Evolutionary conservation across 2,888 invertebrate genomes (phyloP).

Genomic region (Apeira syringaria): DNA sequence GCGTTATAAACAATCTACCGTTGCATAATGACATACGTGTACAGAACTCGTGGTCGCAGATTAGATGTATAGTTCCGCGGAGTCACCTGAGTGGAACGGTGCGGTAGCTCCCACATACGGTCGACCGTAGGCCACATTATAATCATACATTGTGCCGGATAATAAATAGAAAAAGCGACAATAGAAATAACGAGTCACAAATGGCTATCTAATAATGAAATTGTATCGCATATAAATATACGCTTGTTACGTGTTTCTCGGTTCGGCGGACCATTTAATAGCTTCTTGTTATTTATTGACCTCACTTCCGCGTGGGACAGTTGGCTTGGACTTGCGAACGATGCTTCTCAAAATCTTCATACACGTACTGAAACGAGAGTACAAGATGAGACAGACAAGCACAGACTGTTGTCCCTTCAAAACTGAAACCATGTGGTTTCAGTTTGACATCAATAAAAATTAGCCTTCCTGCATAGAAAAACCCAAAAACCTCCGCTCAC

Average conservation of each 20-base stretch:
- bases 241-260: constrained; percentile 66
- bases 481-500: too few relatives aligned
- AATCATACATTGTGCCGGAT: constrained; percentile 78
- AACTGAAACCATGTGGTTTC: too few relatives aligned
- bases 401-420: too few relatives aligned
- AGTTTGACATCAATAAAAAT: too few relatives aligned
- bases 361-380: too few relatives aligned
- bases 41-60: constrained; percentile 14
- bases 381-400: too few relatives aligned
- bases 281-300: constrained; percentile 60
- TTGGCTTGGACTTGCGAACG: constrained; percentile 15
- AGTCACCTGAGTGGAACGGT: constrained; percentile 64
- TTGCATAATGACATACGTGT: constrained; percentile 26
- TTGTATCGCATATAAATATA: constrained; percentile 72
- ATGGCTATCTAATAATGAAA: constrained; percentile 80
- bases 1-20: constrained; percentile 17
- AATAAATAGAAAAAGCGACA: constrained; percentile 82
- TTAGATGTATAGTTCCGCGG: not conserved
- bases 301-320: constrained; percentile 51
- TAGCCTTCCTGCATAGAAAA: too few relatives aligned
- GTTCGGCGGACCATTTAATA: constrained; percentile 76
- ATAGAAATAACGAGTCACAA: constrained; percentile 78
- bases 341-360: constrained; percentile 3
- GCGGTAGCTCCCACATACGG: constrained; percentile 68
- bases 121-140: constrained; percentile 70